A percentile compares a stretch with the other conserved stretches of the same genome.
Evolutionary conservation across 2,113 vertebrate species (phyloP).

Genomic region (Tetrax tetrax): DNA sequence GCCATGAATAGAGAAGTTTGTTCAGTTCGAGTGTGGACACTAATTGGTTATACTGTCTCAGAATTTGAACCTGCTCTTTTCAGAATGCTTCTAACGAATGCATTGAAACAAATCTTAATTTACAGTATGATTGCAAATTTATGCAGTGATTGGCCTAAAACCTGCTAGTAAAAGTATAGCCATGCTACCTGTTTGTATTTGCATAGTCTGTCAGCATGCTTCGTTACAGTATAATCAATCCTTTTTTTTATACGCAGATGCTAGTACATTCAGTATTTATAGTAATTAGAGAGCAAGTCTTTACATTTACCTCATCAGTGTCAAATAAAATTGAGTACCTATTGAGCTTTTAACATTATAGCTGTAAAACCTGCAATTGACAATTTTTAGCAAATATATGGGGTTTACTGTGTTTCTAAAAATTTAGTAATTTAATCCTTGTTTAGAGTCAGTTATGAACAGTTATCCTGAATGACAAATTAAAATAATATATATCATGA

Average conservation of each 20-base stretch:
- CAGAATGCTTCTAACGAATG: neutral
- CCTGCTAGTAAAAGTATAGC: neutral
- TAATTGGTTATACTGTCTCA: neutral
- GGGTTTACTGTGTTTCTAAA: neutral
- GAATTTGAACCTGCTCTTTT: neutral
- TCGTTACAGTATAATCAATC: neutral
- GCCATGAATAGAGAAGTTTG: neutral
- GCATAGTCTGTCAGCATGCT: neutral
- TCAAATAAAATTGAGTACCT: neutral
- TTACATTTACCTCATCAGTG: neutral
- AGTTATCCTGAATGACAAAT: neutral
- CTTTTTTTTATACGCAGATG: neutral
- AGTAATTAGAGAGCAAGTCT: neutral
- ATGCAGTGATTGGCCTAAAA: neutral
- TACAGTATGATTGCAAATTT: neutral
- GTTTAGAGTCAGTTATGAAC: neutral
- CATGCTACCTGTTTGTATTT: neutral
- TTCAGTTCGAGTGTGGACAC: fast-evolving
- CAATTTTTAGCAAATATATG: neutral
- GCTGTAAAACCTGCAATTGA: neutral
- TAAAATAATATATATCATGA: neutral
- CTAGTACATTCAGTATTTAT: neutral
- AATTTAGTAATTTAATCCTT: neutral
- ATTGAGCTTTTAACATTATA: neutral
- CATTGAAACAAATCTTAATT: neutral